phyloP scores from a whole-genome alignment of 1,140 invertebrate genomes.

The Scaptomyza pallida region DNA sequence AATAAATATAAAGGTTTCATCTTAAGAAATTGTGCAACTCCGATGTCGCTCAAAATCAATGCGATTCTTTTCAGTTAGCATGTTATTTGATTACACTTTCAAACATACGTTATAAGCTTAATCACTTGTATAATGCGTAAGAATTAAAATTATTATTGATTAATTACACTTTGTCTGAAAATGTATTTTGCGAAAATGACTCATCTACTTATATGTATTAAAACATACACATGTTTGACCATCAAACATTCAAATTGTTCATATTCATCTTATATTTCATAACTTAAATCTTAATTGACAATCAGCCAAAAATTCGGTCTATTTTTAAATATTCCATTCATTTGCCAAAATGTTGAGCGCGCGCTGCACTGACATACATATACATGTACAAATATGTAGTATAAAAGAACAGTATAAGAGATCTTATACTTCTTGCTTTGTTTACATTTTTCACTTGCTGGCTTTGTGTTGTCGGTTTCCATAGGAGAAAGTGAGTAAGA shows the following conservation, averaged over 20 bases:
- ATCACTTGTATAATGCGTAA: no score
- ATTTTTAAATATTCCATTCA: conserved; percentile 66
- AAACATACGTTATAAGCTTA: no score
- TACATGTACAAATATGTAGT: conserved; percentile 22
- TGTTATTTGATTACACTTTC: no score
- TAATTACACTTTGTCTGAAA: no score
- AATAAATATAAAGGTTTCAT: no score
- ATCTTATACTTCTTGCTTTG: conserved; percentile 43
- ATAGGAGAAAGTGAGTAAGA: conserved; percentile 14
- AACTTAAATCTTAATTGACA: conserved; percentile 69
- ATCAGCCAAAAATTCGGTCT: conserved; percentile 52
- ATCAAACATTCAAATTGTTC: conserved; percentile 4
- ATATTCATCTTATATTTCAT: conserved; percentile 69
- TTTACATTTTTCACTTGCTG: conserved; percentile 51
- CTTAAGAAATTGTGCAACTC: no score
- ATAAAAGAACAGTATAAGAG: conserved; percentile 50
- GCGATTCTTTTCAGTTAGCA: no score
- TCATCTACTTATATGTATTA: conserved; percentile 21
- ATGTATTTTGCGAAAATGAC: conserved; percentile 9
- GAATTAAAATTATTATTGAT: no score
- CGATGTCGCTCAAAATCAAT: no score
- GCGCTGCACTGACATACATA: conserved; percentile 66
- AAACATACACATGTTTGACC: neutral
- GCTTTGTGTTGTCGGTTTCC: neutral
- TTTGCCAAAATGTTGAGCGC: conserved; percentile 47